These are phyloP conservation scores for Arion vulgaris DNA, from an alignment of 1,140 invertebrate species.

Conservation along the genomic window DNA sequence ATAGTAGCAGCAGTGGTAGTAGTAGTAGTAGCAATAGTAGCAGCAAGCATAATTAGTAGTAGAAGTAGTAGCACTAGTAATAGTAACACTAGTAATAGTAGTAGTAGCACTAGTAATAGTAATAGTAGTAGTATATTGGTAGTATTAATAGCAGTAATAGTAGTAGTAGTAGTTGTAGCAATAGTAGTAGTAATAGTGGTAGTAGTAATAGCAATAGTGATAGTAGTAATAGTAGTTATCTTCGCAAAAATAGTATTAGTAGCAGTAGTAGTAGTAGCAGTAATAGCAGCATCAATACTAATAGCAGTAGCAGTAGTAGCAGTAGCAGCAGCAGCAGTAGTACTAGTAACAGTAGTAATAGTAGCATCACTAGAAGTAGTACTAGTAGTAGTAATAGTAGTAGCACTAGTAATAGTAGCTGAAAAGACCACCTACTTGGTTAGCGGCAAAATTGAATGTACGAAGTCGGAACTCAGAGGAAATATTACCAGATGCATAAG, in stretches of 20 bases:
- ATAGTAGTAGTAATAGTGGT: background rate
- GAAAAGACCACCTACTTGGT: constrained; percentile 68
- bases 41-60: background rate
- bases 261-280: background rate
- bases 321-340: background rate
- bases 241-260: background rate
- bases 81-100: background rate
- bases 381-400: background rate
- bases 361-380: background rate
- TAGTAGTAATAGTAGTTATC: background rate
- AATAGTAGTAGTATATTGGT: background rate
- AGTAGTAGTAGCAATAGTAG: background rate
- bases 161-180: background rate
- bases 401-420: background rate
- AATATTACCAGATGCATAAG: constrained; percentile 71
- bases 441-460: constrained; percentile 82
- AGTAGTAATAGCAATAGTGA: background rate
- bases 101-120: background rate
- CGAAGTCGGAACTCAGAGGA: constrained; percentile 75
- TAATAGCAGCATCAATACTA: background rate
- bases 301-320: background rate
- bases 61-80: background rate
- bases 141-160: background rate
- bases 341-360: background rate
- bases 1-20: constrained; percentile 68